Evolutionary conservation across 2,797 vertebrate genomes (phyloP).

Genomic region (Toxotes lorentzi): DNA sequence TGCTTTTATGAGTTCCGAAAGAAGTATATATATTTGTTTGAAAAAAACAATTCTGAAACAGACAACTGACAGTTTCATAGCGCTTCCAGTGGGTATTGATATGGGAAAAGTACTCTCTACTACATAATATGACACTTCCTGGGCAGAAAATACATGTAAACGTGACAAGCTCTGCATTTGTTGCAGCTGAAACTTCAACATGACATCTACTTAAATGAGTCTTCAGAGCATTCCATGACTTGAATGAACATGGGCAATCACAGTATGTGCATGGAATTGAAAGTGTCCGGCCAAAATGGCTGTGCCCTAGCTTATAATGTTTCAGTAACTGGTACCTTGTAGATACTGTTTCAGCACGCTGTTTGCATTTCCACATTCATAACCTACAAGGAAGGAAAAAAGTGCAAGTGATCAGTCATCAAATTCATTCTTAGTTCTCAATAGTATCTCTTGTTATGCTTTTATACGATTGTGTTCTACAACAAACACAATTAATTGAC

Average conservation of each 20-base stretch:
- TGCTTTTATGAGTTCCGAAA: conserved; percentile 23
- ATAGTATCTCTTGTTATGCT: not conserved
- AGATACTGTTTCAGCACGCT: conserved; percentile 1
- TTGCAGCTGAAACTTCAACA: not conserved
- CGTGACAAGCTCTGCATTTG: not conserved
- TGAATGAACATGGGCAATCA: conserved; percentile 14
- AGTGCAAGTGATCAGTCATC: conserved; percentile 1
- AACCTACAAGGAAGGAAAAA: not conserved
- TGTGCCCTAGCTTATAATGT: not conserved
- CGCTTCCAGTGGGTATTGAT: conserved; percentile 8
- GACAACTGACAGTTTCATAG: conserved; percentile 1
- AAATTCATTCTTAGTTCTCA: too few relatives aligned
- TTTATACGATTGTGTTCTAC: too few relatives aligned
- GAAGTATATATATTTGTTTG: conserved; percentile 34
- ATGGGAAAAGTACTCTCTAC: conserved; percentile 17
- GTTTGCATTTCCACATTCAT: conserved; percentile 14
- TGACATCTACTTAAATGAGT: conserved; percentile 9
- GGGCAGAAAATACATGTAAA: conserved; percentile 19
- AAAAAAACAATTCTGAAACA: conserved; percentile 26
- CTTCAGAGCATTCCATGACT: conserved; percentile 15
- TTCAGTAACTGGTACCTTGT: conserved; percentile 6
- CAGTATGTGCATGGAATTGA: conserved; percentile 21
- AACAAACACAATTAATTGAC: too few relatives aligned
- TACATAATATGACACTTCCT: not conserved
- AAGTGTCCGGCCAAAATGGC: not conserved